Evolutionary conservation across 2,888 invertebrate genomes (phyloP), one percentile per base, ranked within the genome.

Genomic region (Zaprionus bogoriensis): DNA sequence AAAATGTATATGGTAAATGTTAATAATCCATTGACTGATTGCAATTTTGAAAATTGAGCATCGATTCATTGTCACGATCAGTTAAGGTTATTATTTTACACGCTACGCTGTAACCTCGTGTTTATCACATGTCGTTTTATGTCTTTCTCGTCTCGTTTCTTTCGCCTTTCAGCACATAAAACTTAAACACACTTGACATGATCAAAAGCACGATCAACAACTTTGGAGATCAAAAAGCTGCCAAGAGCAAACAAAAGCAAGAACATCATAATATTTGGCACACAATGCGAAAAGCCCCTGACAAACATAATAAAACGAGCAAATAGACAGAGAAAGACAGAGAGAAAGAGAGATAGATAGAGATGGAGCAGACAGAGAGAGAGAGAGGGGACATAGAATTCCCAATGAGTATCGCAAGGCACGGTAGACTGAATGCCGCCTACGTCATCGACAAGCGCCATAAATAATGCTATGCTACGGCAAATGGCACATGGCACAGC

Each of bases 401-500:
- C 32, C 32, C 32, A 22, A 41, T 23, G 41, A 22, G 22, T 22
- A 20, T 41, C 25, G 45, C 59, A 51, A 44, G 36, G 32, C 47
- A 57, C 19, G 50, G 59, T 48, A 83, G 79, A 83, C 80, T 63
- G 41, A 39, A 59, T 65, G 84, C 84, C 82, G 73, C 60, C 84
- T 81, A 80, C 80, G 80, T 80, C 85, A 80, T 58, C 57, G 75
- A 54, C 67, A 72, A 51, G 77, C 81, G 63, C 65, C 69, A 77
- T 70, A 59, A 53, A 62, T 58, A 67, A 54, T 62, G 61, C 41
- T 10, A 55, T 42, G 55, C 55, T 14, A 19, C 17, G 30, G 45
- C 47, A 54, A 62, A 68, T 39, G 53, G 44, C 41, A 42, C 42
- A 54, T 57, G 47, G 45, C 47, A 45, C n/a, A 45, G 23, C 62